These are phyloP conservation scores for Sarcophaga caerulescens DNA, from an alignment of 2,888 invertebrate genomes.

Conservation along the genomic window DNA sequence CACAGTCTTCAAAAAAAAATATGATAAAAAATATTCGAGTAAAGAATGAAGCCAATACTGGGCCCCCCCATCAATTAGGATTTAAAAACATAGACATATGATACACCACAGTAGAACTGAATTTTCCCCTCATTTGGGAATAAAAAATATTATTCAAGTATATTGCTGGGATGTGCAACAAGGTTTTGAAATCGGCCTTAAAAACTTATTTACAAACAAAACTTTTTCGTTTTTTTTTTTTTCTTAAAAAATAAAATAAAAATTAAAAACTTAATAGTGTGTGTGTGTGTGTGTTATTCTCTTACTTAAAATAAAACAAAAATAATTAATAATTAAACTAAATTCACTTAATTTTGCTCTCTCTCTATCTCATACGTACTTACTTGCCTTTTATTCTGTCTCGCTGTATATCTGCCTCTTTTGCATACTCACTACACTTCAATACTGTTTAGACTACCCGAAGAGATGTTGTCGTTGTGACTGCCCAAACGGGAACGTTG, in stretches of 20 bases:
- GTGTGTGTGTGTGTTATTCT: neutral
- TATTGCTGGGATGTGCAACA: too few relatives aligned
- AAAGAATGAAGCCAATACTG: too few relatives aligned
- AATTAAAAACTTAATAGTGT: constrained; percentile 27
- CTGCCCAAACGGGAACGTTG: constrained; percentile 80
- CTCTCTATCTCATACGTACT: neutral
- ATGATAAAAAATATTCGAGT: too few relatives aligned
- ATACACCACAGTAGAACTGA: too few relatives aligned
- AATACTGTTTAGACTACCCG: constrained; percentile 82
- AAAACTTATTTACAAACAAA: too few relatives aligned
- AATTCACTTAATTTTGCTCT: constrained; percentile 1
- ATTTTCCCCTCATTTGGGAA: too few relatives aligned
- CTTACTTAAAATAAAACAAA: constrained; percentile 37
- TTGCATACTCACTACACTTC: constrained; percentile 75
- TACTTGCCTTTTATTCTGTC: neutral
- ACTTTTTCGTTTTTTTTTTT: too few relatives aligned
- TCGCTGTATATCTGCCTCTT: neutral
- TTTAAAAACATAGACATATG: too few relatives aligned
- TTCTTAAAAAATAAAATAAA: neutral
- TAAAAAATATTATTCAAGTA: too few relatives aligned
- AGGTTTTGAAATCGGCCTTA: too few relatives aligned
- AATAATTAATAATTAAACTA: constrained; percentile 38
- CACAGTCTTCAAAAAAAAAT: too few relatives aligned
- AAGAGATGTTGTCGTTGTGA: constrained; percentile 81
- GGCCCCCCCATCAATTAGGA: too few relatives aligned